These are phyloP conservation scores for Ectemnius lituratus DNA, from an alignment of 2,888 invertebrate genomes.

Conservation along the genomic window DNA sequence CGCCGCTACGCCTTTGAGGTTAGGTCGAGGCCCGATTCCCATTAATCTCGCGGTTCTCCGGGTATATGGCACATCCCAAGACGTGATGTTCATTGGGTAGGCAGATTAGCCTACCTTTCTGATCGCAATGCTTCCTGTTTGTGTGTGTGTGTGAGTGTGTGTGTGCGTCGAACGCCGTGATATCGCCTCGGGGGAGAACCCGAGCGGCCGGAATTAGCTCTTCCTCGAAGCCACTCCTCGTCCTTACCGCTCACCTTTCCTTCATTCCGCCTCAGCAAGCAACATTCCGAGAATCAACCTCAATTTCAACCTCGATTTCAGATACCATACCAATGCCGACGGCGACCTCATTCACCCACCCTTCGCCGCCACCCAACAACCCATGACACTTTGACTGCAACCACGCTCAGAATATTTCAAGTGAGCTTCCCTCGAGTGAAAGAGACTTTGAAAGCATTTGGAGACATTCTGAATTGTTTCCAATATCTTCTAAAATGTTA, in stretches of 20 bases:
- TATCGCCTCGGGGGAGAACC: conserved; percentile 24
- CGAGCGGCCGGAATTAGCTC: no score
- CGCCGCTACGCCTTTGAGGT: background rate
- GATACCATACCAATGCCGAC: conserved; percentile 11
- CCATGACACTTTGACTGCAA: no score
- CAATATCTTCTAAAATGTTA: no score
- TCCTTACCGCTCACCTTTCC: conserved; percentile 16
- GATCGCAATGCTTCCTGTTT: background rate
- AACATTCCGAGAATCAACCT: conserved; percentile 44
- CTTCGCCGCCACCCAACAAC: no score
- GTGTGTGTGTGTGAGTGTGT: background rate
- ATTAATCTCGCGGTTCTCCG: conserved; percentile 13
- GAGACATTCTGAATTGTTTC: no score
- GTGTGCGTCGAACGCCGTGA: conserved; percentile 26
- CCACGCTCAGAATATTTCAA: no score
- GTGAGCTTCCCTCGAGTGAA: no score
- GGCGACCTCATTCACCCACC: no score
- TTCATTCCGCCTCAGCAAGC: conserved; percentile 44
- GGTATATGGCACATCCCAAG: conserved; percentile 3
- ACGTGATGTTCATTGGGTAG: background rate
- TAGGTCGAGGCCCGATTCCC: conserved; percentile 5
- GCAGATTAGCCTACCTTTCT: conserved; percentile 29
- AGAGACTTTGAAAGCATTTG: no score
- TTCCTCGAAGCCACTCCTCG: no score
- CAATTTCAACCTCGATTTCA: conserved; percentile 44